phyloP scores from a whole-genome alignment of 2,113 vertebrate species.

The Gymnogyps californianus region DNA sequence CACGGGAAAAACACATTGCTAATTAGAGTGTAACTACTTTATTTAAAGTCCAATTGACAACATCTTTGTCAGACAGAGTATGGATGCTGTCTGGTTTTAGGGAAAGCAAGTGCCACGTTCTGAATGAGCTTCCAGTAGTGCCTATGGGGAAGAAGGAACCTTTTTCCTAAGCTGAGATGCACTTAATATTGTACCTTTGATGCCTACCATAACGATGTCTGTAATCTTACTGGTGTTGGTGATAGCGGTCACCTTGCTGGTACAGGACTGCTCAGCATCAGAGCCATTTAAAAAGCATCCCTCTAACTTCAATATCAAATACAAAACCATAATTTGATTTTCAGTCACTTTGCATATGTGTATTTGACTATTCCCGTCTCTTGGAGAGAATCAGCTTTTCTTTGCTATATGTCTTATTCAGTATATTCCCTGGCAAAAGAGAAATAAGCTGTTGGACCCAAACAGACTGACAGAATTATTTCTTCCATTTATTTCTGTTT shows the following conservation, averaged over 20 bases:
- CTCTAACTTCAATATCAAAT: neutral
- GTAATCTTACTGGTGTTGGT: neutral
- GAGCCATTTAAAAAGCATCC: neutral
- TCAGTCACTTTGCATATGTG: neutral
- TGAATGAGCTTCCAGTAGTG: neutral
- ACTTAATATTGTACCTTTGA: neutral
- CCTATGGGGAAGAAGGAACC: neutral
- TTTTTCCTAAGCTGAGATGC: neutral
- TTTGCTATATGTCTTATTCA: neutral
- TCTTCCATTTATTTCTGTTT: neutral
- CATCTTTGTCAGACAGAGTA: neutral
- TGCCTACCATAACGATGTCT: neutral
- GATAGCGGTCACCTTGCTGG: neutral
- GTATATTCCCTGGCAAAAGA: neutral
- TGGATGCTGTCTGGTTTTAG: neutral
- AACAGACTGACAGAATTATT: neutral
- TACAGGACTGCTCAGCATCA: neutral
- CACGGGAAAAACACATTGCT: neutral
- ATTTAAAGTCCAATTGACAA: neutral
- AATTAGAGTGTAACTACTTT: neutral
- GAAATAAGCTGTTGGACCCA: neutral
- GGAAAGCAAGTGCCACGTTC: neutral
- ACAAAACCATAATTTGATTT: neutral
- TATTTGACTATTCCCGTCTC: neutral
- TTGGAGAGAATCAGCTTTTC: neutral